phyloP scores from a whole-genome alignment of 2,797 vertebrate species.

The Lindbergichthys nudifrons region DNA sequence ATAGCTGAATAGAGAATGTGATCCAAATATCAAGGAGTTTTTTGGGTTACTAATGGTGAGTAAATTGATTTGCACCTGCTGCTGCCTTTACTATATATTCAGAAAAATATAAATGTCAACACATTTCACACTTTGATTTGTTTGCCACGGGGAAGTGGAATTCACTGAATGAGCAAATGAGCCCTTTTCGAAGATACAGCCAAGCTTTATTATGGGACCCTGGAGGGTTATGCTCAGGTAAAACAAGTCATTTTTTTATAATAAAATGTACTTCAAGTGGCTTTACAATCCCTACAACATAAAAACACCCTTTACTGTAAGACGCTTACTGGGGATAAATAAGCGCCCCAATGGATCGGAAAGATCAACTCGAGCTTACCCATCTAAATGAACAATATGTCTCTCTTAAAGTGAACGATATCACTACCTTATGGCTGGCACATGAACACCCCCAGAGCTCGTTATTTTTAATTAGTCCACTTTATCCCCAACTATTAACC shows the following conservation, averaged over 20 bases:
- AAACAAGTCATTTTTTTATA: background rate
- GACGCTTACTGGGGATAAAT: background rate
- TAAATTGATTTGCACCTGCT: conserved; percentile 16
- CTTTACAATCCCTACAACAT: background rate
- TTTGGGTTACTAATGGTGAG: conserved; percentile 23
- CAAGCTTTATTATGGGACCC: background rate
- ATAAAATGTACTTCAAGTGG: background rate
- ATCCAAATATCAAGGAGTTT: conserved; percentile 30
- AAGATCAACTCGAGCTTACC: conserved; percentile 4
- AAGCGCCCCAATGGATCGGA: background rate
- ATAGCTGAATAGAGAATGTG: conserved; percentile 8
- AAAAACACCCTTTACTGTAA: background rate
- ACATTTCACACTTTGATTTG: conserved; percentile 22
- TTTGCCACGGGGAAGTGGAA: conserved; percentile 1
- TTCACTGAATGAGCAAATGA: conserved; percentile 14
- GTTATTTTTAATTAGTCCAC: conserved; percentile 59
- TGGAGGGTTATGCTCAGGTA: background rate
- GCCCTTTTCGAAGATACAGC: background rate
- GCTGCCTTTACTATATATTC: background rate
- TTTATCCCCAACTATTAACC: conserved; percentile 35
- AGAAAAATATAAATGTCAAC: background rate
- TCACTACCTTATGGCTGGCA: background rate
- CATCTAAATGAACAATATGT: conserved; percentile 1
- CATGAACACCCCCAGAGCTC: conserved; percentile 19
- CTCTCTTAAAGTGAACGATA: conserved; percentile 5